Evolutionary conservation across 2,113 vertebrate species (phyloP).

Genomic region (Albula glossodonta): DNA sequence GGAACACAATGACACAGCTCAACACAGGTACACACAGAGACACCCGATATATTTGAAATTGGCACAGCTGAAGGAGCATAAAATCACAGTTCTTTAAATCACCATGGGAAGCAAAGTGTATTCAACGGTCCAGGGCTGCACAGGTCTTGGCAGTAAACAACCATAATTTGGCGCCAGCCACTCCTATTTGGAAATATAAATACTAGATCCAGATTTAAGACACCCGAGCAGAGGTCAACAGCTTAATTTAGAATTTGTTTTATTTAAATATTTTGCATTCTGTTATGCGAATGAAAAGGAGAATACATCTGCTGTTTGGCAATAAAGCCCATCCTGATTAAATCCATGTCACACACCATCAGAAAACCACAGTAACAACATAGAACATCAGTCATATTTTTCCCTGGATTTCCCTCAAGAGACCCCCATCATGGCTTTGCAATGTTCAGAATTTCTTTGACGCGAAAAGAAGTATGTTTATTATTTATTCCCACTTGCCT

Average conservation of each 20-base stretch:
- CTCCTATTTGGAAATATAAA: neutral
- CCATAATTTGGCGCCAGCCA: neutral
- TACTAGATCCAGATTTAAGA: neutral
- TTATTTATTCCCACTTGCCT: too few species aligned
- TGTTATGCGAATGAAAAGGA: neutral
- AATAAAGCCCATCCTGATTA: neutral
- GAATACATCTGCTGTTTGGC: neutral
- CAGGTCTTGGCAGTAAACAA: neutral
- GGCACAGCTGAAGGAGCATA: too few species aligned
- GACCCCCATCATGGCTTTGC: too few species aligned
- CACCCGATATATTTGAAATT: too few species aligned
- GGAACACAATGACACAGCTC: too few species aligned
- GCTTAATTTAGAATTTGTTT: neutral
- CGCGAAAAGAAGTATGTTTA: too few species aligned
- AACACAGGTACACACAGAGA: too few species aligned
- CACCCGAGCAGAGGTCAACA: neutral
- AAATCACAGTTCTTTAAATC: neutral
- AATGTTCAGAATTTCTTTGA: too few species aligned
- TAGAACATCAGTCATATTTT: too few species aligned
- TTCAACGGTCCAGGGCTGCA: neutral
- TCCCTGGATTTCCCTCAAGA: too few species aligned
- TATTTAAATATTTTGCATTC: neutral
- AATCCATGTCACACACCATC: neutral
- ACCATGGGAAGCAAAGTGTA: neutral
- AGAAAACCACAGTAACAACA: too few species aligned